A percentile compares a stretch with the other conserved stretches of the same genome.
phyloP scores from a whole-genome alignment of 2,113 vertebrate species.

The Chlorodrepanis virens region DNA sequence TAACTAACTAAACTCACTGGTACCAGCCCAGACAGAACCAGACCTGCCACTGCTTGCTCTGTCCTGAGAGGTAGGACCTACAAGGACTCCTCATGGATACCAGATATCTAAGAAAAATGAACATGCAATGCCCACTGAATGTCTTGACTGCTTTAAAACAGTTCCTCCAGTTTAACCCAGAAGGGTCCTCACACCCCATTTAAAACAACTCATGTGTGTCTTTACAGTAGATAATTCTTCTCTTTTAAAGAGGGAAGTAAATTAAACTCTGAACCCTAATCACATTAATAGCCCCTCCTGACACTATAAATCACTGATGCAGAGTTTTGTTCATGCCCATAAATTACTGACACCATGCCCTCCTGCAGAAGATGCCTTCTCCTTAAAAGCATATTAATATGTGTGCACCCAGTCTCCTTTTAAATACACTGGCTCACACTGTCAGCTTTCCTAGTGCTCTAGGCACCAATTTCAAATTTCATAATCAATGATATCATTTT shows the following conservation, averaged over 20 bases:
- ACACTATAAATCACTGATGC: slow-evolving; percentile 23
- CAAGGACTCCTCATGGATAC: background rate
- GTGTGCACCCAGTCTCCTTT: background rate
- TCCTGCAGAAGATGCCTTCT: background rate
- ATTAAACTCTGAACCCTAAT: slow-evolving; percentile 47
- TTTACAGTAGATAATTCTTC: background rate
- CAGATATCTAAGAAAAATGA: background rate
- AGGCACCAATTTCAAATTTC: slow-evolving; percentile 39
- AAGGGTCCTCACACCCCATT: background rate
- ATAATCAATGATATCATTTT: slow-evolving; percentile 56
- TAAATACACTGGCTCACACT: background rate
- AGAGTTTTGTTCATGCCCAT: background rate
- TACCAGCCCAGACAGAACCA: background rate
- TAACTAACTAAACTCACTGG: background rate
- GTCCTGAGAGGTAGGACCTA: background rate
- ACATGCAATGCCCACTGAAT: fast-evolving
- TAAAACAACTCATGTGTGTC: background rate
- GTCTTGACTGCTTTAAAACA: background rate
- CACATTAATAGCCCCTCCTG: background rate
- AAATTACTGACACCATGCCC: background rate
- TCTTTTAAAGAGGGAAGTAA: background rate
- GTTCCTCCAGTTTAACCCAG: background rate
- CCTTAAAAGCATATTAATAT: slow-evolving; percentile 20
- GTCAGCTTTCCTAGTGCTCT: background rate
- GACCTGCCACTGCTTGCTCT: background rate